Evolutionary conservation across 2,888 invertebrate genomes (phyloP), one percentile per base, ranked within the genome.

Genomic region (Petrophora chlorosata): DNA sequence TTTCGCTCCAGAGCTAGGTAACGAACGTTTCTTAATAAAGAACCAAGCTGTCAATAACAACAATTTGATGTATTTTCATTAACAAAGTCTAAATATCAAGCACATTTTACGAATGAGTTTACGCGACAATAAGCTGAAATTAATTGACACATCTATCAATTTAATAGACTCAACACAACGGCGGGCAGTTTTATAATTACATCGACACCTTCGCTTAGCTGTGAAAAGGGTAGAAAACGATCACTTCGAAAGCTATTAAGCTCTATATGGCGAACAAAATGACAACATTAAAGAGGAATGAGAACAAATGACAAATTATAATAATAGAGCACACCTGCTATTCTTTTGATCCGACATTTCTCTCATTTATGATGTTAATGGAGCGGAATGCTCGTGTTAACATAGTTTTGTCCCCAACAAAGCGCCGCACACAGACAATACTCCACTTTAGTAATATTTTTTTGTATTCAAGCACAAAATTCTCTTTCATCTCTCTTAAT

Each of bases 291-390:
- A 79, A 79, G 70, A 66, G 61, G 73, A 72, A 76, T 77, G 78
- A 81, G 75, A 71, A 77, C 76, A 76, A 84, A 87, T 88, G 86
- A 87, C 86, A 85, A 85, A 88, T 88, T 85, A 82, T 85, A 78
- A 82, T 86, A 90, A 89, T 85, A 82, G 81, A 75, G 76, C 72
- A 86, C 89, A 90, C 90, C 90, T 90, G 90, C 82, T 86, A 86
- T 89, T 83, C 89, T 88, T 88, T 88, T 87, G 90, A 90, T 89
- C 88, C 73, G 74, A 82, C 85, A 88, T 85, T 87, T 87, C 87
- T 86, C 89, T 89, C 88, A 88, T 89, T 89, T 90, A 89, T 90
- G 88, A 87, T 72, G 76, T 79, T 85, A 89, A 90, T 88, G 80
- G 89, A 85, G 82, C 86, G 86, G 80, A 83, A 83, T 86, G 78